Evolutionary conservation across 2,888 invertebrate species (phyloP).

Genomic region (Chrysopilus asiliformis): DNA sequence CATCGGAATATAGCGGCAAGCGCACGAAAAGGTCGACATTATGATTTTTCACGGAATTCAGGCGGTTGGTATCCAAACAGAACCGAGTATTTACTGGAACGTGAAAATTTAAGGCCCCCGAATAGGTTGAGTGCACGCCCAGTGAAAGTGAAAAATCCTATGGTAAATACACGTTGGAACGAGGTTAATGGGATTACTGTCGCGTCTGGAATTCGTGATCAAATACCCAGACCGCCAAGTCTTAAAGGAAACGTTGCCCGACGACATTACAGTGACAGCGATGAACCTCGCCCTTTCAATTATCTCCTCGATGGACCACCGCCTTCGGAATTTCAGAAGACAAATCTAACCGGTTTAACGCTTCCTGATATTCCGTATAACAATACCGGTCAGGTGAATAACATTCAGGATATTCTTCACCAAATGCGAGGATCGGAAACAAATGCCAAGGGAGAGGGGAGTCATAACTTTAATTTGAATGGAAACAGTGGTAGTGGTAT

Average conservation of each 20-base stretch:
- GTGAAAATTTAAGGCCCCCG: slow-evolving; percentile 8
- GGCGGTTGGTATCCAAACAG: background rate
- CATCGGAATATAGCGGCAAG: too few species aligned
- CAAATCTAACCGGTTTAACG: slow-evolving; percentile 6
- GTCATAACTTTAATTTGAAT: too few species aligned
- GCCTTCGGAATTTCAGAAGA: slow-evolving; percentile 30
- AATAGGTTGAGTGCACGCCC: background rate
- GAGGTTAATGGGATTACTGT: background rate
- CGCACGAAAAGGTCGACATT: too few species aligned
- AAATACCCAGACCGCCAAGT: slow-evolving; percentile 18
- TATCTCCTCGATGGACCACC: slow-evolving; percentile 29
- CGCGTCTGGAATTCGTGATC: slow-evolving; percentile 13
- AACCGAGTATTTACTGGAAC: slow-evolving; percentile 10
- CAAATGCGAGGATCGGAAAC: background rate
- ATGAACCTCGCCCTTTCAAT: slow-evolving; percentile 31
- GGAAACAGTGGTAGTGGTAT: slow-evolving; percentile 28
- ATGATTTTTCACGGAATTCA: too few species aligned
- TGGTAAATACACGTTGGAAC: background rate
- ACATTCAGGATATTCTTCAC: slow-evolving; percentile 33
- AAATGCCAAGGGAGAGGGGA: background rate
- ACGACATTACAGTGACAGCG: slow-evolving; percentile 12
- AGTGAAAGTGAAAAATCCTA: slow-evolving; percentile 6
- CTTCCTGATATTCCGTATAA: slow-evolving; percentile 2
- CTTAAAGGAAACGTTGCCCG: slow-evolving; percentile 8
- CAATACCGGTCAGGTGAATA: slow-evolving; percentile 20